Conservation (phyloP, 2,888 invertebrate species). For the Synergus gifuensis region DNA sequence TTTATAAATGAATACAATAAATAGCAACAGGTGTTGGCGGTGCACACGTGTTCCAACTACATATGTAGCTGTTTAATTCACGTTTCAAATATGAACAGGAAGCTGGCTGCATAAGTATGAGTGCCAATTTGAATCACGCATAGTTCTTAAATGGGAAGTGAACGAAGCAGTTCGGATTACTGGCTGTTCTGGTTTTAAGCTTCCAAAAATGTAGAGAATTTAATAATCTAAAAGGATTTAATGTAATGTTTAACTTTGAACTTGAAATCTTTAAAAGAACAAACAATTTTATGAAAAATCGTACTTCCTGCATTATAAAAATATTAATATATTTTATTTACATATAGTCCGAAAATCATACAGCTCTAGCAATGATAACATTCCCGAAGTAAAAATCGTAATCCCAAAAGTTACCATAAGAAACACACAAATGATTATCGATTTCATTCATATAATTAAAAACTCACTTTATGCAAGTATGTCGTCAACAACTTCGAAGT, state of each 20-base stretch:
- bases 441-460: not conserved
- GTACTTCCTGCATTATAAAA: not conserved
- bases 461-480: not conserved
- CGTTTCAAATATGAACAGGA: too few species aligned
- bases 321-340: not conserved
- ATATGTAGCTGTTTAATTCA: too few species aligned
- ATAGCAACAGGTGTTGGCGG: too few species aligned
- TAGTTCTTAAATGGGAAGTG: too few species aligned
- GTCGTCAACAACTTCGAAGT: not conserved
- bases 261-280: too few species aligned
- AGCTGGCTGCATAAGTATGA: too few species aligned
- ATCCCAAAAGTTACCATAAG: not conserved
- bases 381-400: not conserved
- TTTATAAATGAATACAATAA: too few species aligned
- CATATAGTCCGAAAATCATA: not conserved
- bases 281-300: too few species aligned
- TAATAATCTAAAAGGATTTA: not conserved
- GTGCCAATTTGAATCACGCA: too few species aligned
- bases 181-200: not conserved
- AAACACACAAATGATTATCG: not conserved
- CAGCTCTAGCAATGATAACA: not conserved
- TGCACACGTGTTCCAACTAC: too few species aligned
- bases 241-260: not conserved
- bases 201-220: conserved; percentile 16
- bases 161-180: not conserved